These are phyloP conservation scores for Apamea sordens DNA, from an alignment of 2,888 invertebrate genomes.

Conservation along the genomic window DNA sequence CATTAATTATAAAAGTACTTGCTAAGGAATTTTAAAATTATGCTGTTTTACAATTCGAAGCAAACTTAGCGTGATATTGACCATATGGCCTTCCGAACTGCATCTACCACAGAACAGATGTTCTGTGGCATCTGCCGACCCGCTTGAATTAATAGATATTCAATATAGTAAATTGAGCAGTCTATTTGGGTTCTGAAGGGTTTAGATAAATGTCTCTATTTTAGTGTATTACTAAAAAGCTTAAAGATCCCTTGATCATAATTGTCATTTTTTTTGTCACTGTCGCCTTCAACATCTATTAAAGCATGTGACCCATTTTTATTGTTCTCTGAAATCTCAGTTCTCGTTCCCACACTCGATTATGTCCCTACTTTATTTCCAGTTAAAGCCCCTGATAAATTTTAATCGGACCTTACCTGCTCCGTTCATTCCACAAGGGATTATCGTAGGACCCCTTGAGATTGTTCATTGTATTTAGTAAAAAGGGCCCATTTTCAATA, in stretches of 20 bases:
- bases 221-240: background rate
- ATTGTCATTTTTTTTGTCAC: background rate
- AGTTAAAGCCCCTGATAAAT: slow-evolving; percentile 17
- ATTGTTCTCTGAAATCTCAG: slow-evolving; percentile 8
- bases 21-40: background rate
- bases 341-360: slow-evolving; percentile 40
- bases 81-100: slow-evolving; percentile 38
- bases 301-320: background rate
- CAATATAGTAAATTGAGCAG: background rate
- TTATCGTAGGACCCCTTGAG: slow-evolving; percentile 42
- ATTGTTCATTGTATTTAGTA: slow-evolving; percentile 9
- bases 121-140: slow-evolving; percentile 6
- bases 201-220: slow-evolving; percentile 16
- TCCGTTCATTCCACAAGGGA: slow-evolving; percentile 55
- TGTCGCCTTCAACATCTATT: background rate
- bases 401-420: slow-evolving; percentile 47
- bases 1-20: slow-evolving; percentile 2
- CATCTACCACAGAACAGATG: too few relatives aligned
- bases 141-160: background rate
- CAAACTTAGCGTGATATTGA: slow-evolving; percentile 19
- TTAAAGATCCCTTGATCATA: background rate
- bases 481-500: background rate
- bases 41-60: slow-evolving; percentile 25
- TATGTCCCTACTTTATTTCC: slow-evolving; percentile 21
- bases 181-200: background rate